A percentile compares a stretch with the other conserved stretches of the same genome.
Evolutionary conservation across 1,140 invertebrate species (phyloP).

Genomic region (Drepana arcuata): DNA sequence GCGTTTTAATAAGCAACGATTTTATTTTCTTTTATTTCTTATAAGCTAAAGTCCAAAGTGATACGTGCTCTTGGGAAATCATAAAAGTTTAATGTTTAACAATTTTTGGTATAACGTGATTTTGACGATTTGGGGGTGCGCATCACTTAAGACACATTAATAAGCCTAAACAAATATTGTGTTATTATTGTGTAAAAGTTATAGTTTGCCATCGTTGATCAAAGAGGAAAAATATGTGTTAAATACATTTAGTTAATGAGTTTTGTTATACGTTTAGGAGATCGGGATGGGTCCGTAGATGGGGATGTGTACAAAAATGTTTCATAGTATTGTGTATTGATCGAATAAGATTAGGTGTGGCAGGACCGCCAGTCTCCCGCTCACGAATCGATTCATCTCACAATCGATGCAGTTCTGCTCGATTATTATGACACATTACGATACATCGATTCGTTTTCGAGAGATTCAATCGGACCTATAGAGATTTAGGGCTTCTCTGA

Average conservation of each 20-base stretch:
- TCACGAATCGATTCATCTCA: too few relatives aligned
- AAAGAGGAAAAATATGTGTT: slow-evolving; percentile 61
- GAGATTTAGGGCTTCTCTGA: slow-evolving; percentile 51
- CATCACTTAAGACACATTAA: slow-evolving; percentile 33
- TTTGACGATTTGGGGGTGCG: slow-evolving; percentile 26
- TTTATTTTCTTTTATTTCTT: slow-evolving; percentile 36
- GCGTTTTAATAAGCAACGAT: slow-evolving; percentile 62
- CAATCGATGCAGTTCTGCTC: too few relatives aligned
- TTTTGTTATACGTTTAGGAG: slow-evolving; percentile 65
- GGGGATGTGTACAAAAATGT: slow-evolving; percentile 62
- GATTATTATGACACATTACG: too few relatives aligned
- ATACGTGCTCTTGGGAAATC: slow-evolving; percentile 34
- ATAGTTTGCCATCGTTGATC: slow-evolving; percentile 68
- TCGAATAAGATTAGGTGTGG: slow-evolving; percentile 55
- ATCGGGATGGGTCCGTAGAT: slow-evolving; percentile 34
- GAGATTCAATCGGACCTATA: slow-evolving; percentile 40
- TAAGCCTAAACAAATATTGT: slow-evolving; percentile 60
- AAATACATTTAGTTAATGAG: slow-evolving; percentile 64
- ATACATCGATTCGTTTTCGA: too few relatives aligned
- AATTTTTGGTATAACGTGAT: slow-evolving; percentile 8
- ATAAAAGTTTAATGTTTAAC: too few relatives aligned
- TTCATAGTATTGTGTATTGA: slow-evolving; percentile 66
- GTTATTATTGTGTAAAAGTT: slow-evolving; percentile 62
- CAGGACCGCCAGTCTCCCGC: slow-evolving; percentile 25
- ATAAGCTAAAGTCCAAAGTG: slow-evolving; percentile 34